These are phyloP conservation scores for Lethrus apterus DNA, from an alignment of 1,140 invertebrate genomes.

Conservation along the genomic window DNA sequence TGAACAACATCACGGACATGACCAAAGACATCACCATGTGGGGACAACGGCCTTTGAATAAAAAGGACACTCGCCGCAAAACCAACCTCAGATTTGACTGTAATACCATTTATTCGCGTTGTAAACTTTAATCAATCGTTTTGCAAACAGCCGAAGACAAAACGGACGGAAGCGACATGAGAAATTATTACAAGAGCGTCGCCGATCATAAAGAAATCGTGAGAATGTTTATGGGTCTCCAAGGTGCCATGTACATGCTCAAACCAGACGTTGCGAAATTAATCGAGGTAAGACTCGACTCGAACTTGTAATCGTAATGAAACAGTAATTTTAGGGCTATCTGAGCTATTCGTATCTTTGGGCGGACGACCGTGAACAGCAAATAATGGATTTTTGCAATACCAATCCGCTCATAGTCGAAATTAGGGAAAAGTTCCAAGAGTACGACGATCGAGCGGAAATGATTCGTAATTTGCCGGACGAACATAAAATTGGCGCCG, in stretches of 20 bases:
- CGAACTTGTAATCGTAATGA: neutral
- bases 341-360: slow-evolving; percentile 58
- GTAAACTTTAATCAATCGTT: neutral
- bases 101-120: neutral
- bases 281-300: slow-evolving; percentile 38
- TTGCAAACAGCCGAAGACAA: slow-evolving; percentile 1
- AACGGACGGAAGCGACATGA: neutral
- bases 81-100: neutral
- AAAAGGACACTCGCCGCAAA: slow-evolving; percentile 3
- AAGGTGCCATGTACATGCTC: slow-evolving; percentile 57
- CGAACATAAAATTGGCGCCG: slow-evolving; percentile 55
- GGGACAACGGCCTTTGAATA: slow-evolving; percentile 47
- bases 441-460: slow-evolving; percentile 58
- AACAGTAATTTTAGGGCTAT: slow-evolving; percentile 41
- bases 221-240: slow-evolving; percentile 60
- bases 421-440: slow-evolving; percentile 63
- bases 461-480: slow-evolving; percentile 57
- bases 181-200: slow-evolving; percentile 65
- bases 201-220: slow-evolving; percentile 75
- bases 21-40: slow-evolving; percentile 61
- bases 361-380: slow-evolving; percentile 58
- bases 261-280: slow-evolving; percentile 54
- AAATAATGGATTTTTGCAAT: slow-evolving; percentile 62
- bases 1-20: slow-evolving; percentile 54
- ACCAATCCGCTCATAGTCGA: slow-evolving; percentile 62